phyloP scores from a whole-genome alignment of 2,113 vertebrate species.

The Oreochromis aureus region DNA sequence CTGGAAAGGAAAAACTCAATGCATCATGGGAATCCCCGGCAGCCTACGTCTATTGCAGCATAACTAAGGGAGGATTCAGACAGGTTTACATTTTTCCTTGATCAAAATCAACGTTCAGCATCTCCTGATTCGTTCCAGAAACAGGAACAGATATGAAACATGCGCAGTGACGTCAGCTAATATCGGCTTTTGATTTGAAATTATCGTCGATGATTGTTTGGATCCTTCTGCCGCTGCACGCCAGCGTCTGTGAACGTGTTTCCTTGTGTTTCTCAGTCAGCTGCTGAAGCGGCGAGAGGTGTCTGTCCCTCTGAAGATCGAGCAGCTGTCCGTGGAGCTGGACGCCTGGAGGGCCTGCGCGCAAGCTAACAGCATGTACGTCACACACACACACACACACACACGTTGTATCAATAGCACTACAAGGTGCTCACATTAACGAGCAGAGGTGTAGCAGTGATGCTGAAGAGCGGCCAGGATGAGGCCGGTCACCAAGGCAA shows the following conservation, averaged over 20 bases:
- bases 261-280: slow-evolving; percentile 73
- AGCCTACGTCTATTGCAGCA: too few species aligned
- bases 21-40: too few species aligned
- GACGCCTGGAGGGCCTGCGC: slow-evolving; percentile 87
- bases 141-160: not conserved
- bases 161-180: not conserved
- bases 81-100: not conserved
- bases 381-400: not conserved
- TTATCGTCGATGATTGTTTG: rapidly evolving
- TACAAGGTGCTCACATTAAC: not conserved
- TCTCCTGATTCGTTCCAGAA: not conserved
- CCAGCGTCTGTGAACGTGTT: not conserved
- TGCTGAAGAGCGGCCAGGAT: not conserved
- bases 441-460: not conserved
- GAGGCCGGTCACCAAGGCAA: not conserved
- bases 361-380: slow-evolving; percentile 74
- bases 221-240: not conserved
- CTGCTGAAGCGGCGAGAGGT: slow-evolving; percentile 90
- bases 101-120: not conserved
- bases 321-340: slow-evolving; percentile 86
- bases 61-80: too few species aligned
- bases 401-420: not conserved
- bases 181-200: not conserved
- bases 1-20: too few species aligned
- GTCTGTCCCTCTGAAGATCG: slow-evolving; percentile 85